Evolutionary conservation across 2,113 vertebrate genomes (phyloP), one percentile per base, ranked within the genome.

Genomic region (Leucopsar rothschildi): DNA sequence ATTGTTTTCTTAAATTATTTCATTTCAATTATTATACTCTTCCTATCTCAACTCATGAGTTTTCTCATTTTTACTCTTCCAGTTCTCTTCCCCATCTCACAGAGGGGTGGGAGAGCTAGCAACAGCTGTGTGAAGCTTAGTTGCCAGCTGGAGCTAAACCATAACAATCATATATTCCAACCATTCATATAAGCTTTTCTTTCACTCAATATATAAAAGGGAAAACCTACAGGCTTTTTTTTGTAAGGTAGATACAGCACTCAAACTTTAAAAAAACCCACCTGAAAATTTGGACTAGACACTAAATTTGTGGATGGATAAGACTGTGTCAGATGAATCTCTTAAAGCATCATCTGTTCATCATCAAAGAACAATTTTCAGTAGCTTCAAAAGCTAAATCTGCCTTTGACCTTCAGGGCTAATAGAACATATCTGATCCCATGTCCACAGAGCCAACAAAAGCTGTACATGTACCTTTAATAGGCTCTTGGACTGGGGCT

Each of bases 401-500:
- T 93, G 33, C 47, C 49, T 89, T 90, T 90, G 59, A 59, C 56
- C n/a, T 76, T 80, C 29, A 60, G 44, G 56, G 35, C 13, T 44
- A 64, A 33, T 17, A 66, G 42, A 86, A 80, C 33, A 68, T 45
- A 28, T 69, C 20, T 79, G 31, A 76, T 76, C 25, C 14, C n/a
- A 22, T 27, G 12, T 33, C 45, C 21, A 45, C 16, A 71, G 31
- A 84, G 11, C n/a, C 44, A 56, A 14, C 16, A 37, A 22, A 52
- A 64, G 15, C 29, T 0, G 1, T 33, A 19, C 0, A 0, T 28
- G 22, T 64, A 15, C 29, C 21, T 66, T 53, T 63, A 78, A 37
- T 3, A 25, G 39, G 25, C 12, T 84, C 33, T 56, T 64, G 35
- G 33, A 29, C 4, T 75, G 37, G 12, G 28, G 29, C 28, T 66